These are phyloP conservation scores for Cyprinodon tularosa DNA, from an alignment of 2,113 vertebrate species.

Conservation along the genomic window DNA sequence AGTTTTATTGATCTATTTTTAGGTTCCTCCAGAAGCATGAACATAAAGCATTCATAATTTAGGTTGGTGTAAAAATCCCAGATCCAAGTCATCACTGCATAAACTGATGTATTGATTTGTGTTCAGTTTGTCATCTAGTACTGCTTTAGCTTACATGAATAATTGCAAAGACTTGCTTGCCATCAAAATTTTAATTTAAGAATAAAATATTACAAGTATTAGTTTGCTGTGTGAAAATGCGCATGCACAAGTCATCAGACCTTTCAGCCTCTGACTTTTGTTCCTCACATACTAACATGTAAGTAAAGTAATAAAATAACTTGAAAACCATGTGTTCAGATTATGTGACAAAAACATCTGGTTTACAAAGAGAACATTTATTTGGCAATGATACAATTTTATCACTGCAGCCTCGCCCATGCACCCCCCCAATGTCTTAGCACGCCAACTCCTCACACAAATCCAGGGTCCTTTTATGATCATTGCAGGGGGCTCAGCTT, in stretches of 20 bases:
- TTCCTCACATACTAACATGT: not conserved
- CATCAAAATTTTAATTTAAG: constrained; percentile 24
- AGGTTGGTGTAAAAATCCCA: not conserved
- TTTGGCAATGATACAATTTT: constrained; percentile 25
- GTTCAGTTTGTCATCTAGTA: no score
- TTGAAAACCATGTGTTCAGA: not conserved
- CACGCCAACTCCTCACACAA: constrained; percentile 42
- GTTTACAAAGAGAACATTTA: not conserved
- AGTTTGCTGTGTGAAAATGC: constrained; percentile 12
- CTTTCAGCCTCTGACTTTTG: constrained; percentile 53
- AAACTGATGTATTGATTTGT: not conserved
- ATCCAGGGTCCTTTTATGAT: constrained; percentile 76
- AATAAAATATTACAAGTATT: constrained; percentile 31
- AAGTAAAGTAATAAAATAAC: constrained; percentile 21
- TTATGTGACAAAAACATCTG: not conserved
- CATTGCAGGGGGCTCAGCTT: constrained; percentile 82
- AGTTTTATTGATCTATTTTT: not conserved
- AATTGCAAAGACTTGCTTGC: not conserved
- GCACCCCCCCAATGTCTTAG: constrained; percentile 28
- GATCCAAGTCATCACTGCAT: not conserved
- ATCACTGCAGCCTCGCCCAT: constrained; percentile 20
- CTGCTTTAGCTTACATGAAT: not conserved
- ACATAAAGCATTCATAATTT: no score
- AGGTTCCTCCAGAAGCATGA: no score
- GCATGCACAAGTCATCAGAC: constrained; percentile 39